Percentiles rank a stretch among this genome's conserved stretches.
Conservation (phyloP, 1,140 invertebrate species). For the Apocrypta bakeri region DNA sequence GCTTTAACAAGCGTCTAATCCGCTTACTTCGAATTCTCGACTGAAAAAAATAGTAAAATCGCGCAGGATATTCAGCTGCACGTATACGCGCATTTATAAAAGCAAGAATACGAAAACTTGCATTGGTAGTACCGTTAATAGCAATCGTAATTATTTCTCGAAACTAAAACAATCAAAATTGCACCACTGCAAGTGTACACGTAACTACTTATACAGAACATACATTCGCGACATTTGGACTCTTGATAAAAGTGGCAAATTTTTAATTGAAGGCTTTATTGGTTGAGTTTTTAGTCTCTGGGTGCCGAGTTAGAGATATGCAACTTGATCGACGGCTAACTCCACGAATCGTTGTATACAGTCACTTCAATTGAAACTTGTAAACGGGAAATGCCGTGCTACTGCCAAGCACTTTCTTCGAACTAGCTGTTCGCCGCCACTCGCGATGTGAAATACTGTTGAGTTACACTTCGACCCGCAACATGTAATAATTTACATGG, state of each 20-base stretch:
- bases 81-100: no score
- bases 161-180: neutral
- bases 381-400: neutral
- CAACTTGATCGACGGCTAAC: slow-evolving; percentile 8
- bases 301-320: neutral
- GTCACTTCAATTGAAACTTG: slow-evolving; percentile 26
- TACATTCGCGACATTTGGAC: neutral
- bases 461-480: no score
- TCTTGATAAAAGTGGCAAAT: slow-evolving; percentile 15
- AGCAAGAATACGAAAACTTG: neutral
- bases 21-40: no score
- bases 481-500: neutral
- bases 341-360: neutral
- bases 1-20: no score
- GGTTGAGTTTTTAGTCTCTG: neutral
- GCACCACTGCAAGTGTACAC: no score
- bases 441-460: neutral
- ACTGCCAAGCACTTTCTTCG: neutral
- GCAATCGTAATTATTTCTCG: neutral
- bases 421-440: neutral
- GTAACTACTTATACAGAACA: no score
- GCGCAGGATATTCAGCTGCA: no score
- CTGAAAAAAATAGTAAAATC: no score
- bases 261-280: slow-evolving; percentile 17
- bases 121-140: neutral